Evolutionary conservation across 1,140 invertebrate species (phyloP), one percentile per base, ranked within the genome.

Genomic region (Manduca sexta): DNA sequence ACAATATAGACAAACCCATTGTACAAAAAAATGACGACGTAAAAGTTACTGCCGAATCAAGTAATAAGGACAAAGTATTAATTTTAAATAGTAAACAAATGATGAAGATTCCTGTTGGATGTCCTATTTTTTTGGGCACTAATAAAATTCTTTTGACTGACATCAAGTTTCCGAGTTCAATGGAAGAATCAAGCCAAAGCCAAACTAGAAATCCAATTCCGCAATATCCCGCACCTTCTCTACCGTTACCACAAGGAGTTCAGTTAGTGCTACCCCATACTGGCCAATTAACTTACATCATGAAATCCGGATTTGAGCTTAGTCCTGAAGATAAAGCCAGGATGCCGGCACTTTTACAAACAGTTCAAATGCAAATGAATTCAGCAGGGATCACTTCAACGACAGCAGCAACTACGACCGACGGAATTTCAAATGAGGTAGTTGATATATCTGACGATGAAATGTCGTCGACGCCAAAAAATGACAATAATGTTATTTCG

Each of bases 141-240:
- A 59, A 65, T 49, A 63, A 63, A 58, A 65, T 71, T 49, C 49
- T 71, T 30, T 18, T 71, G 16, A 61, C 64, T 8, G 58, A 52
- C 17, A 41, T 55, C 1, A 57, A 48, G 18, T 48, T 63, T 33
- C 56, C 60, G 13, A 8, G 8, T 44, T 53, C 44, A 13, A 40
- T 35, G 14, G 3, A 40, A 39, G 15, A 7, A 40, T 2, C 33
- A 17, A 3, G n/a, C n/a, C n/a, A 3, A n/a, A n/a, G n/a, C n/a
- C n/a, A n/a, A n/a, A n/a, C 21, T 26, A 8, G 8, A 26, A 26
- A 26, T 8, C 8, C 21, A 26, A 8, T 8, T 5, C 4, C 21
- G 8, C 8, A 26, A 26, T 26, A 26, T n/a, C 4, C 12, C 10
- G 26, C 12, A 18, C 31, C 34, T 12, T n/a, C n/a, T n/a, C n/a